Percentiles rank a stretch among this genome's conserved stretches.
phyloP scores from a whole-genome alignment of 92 coral and sea anemone species.

The Muricea muricata region DNA sequence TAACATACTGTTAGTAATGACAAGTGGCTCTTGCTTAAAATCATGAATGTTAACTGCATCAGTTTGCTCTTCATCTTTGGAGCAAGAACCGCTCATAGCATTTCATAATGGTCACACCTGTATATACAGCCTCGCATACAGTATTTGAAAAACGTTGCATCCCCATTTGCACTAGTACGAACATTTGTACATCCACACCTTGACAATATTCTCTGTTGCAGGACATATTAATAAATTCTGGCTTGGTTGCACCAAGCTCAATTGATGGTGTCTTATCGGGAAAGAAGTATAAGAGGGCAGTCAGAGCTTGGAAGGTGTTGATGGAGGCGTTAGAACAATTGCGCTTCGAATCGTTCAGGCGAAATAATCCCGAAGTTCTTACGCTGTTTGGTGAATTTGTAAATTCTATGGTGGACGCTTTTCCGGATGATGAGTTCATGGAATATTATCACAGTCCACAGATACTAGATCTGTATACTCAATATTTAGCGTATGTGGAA shows the following conservation, averaged over 20 bases:
- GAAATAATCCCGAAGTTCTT: conserved; percentile 10
- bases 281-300: conserved; percentile 38
- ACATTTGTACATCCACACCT: conserved; percentile 1
- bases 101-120: not conserved
- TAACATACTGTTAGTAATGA: not conserved
- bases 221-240: conserved; percentile 41
- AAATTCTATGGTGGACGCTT: conserved; percentile 18
- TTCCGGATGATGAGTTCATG: conserved; percentile 33
- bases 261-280: conserved; percentile 40
- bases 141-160: not conserved
- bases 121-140: not conserved
- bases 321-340: conserved; percentile 37
- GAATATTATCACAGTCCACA: conserved; percentile 8
- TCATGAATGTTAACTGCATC: conserved; percentile 19
- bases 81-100: conserved; percentile 22
- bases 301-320: conserved; percentile 39
- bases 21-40: conserved; percentile 27
- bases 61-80: conserved; percentile 20
- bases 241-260: conserved; percentile 32
- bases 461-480: conserved; percentile 5
- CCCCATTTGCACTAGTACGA: conserved; percentile 4
- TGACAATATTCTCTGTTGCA: conserved; percentile 13
- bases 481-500: conserved; percentile 10
- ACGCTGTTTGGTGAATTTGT: conserved; percentile 15
- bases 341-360: conserved; percentile 30